A percentile compares a stretch with the other conserved stretches of the same genome.
phyloP scores from a whole-genome alignment of 2,888 invertebrate species.

The Mythimna impura region DNA sequence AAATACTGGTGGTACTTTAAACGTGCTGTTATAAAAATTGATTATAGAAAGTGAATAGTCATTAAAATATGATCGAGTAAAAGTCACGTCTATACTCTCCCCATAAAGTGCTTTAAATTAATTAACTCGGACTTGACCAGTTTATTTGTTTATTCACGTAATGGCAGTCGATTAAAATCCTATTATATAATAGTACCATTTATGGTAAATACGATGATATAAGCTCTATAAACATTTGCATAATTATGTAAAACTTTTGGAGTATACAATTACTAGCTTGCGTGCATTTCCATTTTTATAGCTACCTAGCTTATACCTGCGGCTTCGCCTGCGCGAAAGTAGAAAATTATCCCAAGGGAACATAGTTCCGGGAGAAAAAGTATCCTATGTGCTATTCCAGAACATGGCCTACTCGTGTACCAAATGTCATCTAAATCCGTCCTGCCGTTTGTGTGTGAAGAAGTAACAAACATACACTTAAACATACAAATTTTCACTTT shows the following conservation, averaged over 20 bases:
- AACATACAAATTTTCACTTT: too few relatives aligned
- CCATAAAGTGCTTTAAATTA: background rate
- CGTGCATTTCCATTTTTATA: constrained; percentile 48
- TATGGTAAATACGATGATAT: constrained; percentile 35
- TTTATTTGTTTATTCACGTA: constrained; percentile 22
- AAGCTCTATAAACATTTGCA: constrained; percentile 40
- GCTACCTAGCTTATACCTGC: constrained; percentile 6
- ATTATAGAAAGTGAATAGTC: background rate
- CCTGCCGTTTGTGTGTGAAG: too few relatives aligned
- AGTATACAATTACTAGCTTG: constrained; percentile 37
- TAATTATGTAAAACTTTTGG: constrained; percentile 47
- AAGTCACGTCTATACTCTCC: background rate
- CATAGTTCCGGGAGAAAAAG: too few relatives aligned
- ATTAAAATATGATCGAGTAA: background rate
- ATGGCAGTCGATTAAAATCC: background rate
- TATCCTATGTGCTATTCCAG: too few relatives aligned
- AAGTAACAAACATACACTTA: too few relatives aligned
- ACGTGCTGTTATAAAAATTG: background rate
- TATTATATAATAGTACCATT: constrained; percentile 28
- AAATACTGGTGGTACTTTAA: too few relatives aligned
- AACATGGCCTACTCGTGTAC: too few relatives aligned
- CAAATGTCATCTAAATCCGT: too few relatives aligned
- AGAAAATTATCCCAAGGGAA: too few relatives aligned
- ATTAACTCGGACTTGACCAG: constrained; percentile 6
- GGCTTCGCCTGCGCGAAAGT: too few relatives aligned